Base-by-base conservation (phyloP, 2,888 invertebrate species). In the Lochmaea crataegi region DNA sequence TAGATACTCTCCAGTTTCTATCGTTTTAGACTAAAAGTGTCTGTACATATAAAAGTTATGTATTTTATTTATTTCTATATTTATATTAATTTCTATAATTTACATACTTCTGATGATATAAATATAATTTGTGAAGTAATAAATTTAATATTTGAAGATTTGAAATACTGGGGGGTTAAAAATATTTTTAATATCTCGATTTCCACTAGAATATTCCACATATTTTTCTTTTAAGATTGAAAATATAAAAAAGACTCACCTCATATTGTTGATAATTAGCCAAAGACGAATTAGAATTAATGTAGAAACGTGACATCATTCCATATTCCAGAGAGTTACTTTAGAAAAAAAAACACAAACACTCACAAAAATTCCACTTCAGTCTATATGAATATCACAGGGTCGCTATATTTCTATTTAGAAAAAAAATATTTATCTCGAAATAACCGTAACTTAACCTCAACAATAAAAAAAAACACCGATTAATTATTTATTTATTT, bases 281-380 rank as follows among this genome's bases (percentile, higher is more conserved):
- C 76, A 86, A 80, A 61, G 86, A 85, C 71, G 86, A 84, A 80
- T 86, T 86, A 65, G 86, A 85, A 81, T 87, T 87, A 71, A 86
- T 81, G 82, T 86, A 86, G 80, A 87, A 86, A 74, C 86, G 83
- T 79, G 86, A 86, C 86, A 86, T 86, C 86, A 86, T 87, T 85
- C 85, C 86, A 85, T 85, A 80, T 76, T 80, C 78, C 76, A 75
- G 65, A 75, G 12, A 42, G 75, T 73, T 73, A 74, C 68, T 74
- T 73, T 70, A 69, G 68, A 51, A 73, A 65, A 68, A 72, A 77
- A 76, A 75, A 69, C 70, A 76, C 73, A 74, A 76, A 61, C 76
- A 76, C 76, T 72, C 74, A 75, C 69, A 77, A 74, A 16, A 77
- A 75, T 61, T 77, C 76, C 77, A 78, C 78, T 70, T 75, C 66